Conservation (phyloP, 1,140 invertebrate genomes). For the Dreissena rostriformis region DNA sequence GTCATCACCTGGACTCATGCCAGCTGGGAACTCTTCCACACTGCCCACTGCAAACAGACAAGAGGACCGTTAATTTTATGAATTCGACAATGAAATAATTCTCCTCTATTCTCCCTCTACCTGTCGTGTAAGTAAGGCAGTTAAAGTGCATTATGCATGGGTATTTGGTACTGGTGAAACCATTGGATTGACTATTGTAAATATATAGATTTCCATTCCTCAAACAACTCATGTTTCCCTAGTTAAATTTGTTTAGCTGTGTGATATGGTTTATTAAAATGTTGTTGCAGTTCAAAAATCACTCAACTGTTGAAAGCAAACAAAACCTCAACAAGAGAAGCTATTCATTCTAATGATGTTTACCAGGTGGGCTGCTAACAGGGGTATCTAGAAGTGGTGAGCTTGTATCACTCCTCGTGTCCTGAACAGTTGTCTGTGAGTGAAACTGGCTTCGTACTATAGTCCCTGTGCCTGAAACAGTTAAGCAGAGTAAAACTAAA, state of each 20-base stretch:
- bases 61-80: too few species aligned
- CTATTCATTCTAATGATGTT: neutral
- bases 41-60: neutral
- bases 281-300: too few species aligned
- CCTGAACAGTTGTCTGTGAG: conserved; percentile 18
- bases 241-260: neutral
- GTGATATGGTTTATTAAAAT: too few species aligned
- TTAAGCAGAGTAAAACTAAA: too few species aligned
- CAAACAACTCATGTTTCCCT: neutral
- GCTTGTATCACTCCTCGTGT: conserved; percentile 36
- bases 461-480: conserved; percentile 38
- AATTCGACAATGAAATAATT: too few species aligned
- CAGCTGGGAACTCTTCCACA: conserved; percentile 7
- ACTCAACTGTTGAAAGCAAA: too few species aligned
- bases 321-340: too few species aligned
- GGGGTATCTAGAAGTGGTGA: conserved; percentile 52
- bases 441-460: conserved; percentile 62
- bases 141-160: too few species aligned
- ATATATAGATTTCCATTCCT: neutral
- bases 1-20: conserved; percentile 15
- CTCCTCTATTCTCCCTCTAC: too few species aligned
- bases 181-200: too few species aligned
- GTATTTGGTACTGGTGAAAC: too few species aligned
- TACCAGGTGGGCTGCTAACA: conserved; percentile 54
- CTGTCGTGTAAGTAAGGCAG: too few species aligned